Percentiles rank a stretch among this genome's conserved stretches.
Conservation (phyloP, 2,888 invertebrate genomes). For the Eupithecia inturbata region DNA sequence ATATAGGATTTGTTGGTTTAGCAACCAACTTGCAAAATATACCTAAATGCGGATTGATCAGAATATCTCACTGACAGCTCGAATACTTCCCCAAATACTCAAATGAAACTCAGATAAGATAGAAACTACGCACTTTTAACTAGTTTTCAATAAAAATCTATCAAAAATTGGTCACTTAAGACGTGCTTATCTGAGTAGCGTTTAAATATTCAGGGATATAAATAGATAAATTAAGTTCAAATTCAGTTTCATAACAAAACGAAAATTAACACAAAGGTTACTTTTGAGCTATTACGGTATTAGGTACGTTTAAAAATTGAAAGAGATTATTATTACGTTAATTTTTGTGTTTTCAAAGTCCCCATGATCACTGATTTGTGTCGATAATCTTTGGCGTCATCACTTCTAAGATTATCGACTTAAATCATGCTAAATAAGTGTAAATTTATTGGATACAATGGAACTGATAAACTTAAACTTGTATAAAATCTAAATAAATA, state of each 20-base stretch:
- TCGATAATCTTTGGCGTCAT: not conserved
- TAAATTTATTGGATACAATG: too few relatives aligned
- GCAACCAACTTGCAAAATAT: not conserved
- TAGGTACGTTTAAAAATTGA: not conserved
- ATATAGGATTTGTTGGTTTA: not conserved
- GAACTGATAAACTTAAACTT: not conserved
- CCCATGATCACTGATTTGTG: not conserved
- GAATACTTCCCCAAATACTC: not conserved
- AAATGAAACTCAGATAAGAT: too few relatives aligned
- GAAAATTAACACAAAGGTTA: not conserved
- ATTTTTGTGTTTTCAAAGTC: not conserved
- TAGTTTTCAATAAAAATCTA: too few relatives aligned
- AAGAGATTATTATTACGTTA: not conserved
- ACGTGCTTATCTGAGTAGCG: too few relatives aligned
- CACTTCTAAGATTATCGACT: not conserved
- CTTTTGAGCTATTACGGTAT: not conserved
- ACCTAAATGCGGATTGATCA: not conserved
- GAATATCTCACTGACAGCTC: too few relatives aligned
- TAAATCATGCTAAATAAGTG: not conserved
- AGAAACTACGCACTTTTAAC: too few relatives aligned
- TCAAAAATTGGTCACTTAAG: too few relatives aligned
- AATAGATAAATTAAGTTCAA: too few relatives aligned
- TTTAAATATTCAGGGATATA: too few relatives aligned
- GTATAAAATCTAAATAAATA: not conserved
- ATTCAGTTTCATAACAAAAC: not conserved